phyloP scores from a whole-genome alignment of 1,140 invertebrate genomes.

The Nasonia vitripennis region DNA sequence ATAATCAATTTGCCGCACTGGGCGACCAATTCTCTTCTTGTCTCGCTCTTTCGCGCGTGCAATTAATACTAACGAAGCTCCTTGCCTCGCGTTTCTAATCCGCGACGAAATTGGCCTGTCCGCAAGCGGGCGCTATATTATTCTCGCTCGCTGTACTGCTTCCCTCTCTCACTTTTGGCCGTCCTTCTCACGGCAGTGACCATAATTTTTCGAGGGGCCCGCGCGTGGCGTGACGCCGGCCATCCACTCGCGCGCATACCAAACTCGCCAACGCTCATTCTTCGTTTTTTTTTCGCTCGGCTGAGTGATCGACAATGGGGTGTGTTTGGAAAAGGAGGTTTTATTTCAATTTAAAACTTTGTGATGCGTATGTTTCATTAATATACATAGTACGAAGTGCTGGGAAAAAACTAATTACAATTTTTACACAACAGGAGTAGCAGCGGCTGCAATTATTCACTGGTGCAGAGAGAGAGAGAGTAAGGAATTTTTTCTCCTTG shows the following conservation, averaged over 20 bases:
- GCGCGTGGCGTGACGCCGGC: conserved; percentile 69
- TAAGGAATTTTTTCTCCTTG: conserved; percentile 24
- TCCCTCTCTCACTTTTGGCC: conserved; percentile 52
- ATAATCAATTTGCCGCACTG: conserved; percentile 26
- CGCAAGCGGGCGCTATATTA: conserved; percentile 65
- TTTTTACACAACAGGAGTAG: not conserved
- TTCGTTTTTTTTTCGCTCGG: conserved; percentile 10
- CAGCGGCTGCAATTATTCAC: not conserved
- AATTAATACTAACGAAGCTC: conserved; percentile 42
- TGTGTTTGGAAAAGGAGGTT: not conserved
- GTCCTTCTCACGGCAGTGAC: conserved; percentile 66
- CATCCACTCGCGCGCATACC: conserved; percentile 71
- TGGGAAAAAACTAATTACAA: not conserved
- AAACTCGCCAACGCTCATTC: conserved; percentile 47
- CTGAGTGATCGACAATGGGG: not conserved
- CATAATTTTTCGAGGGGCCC: conserved; percentile 66
- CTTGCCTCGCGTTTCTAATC: conserved; percentile 33
- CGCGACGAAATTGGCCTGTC: conserved; percentile 67
- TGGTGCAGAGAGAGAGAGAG: not conserved
- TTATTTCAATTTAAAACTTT: too few species aligned
- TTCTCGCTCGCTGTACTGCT: conserved; percentile 64
- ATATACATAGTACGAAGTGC: not conserved
- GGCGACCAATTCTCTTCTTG: not conserved
- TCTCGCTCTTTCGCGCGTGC: conserved; percentile 1
- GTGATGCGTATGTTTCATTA: too few species aligned